phyloP scores from a whole-genome alignment of 2,888 invertebrate species.

The Plebejus melissa region DNA sequence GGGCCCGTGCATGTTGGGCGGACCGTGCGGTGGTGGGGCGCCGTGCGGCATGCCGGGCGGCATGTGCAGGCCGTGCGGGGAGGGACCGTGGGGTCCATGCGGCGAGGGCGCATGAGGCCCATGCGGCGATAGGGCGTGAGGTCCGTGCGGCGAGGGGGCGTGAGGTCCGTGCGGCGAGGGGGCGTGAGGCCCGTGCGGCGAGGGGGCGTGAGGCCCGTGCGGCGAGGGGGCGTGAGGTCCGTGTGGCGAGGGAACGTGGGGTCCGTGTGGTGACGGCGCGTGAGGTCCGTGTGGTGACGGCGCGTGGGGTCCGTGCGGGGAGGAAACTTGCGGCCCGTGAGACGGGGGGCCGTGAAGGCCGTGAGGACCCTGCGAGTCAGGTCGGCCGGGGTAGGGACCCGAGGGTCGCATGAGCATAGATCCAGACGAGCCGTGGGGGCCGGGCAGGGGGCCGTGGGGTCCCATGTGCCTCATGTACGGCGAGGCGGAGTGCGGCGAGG shows the following conservation, averaged over 20 bases:
- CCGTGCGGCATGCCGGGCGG: background rate
- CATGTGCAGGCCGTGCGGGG: background rate
- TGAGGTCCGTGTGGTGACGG: too few relatives aligned
- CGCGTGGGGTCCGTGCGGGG: constrained; percentile 32
- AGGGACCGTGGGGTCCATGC: constrained; percentile 29
- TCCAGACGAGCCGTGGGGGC: constrained; percentile 32
- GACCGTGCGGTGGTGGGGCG: background rate
- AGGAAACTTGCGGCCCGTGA: constrained; percentile 33
- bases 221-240: constrained; percentile 26
- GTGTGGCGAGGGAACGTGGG: constrained; percentile 35
- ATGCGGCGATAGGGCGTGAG: constrained; percentile 21
- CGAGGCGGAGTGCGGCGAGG: constrained; percentile 33
- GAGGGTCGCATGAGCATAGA: constrained; percentile 33
- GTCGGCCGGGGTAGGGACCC: constrained; percentile 31
- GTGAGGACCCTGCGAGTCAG: constrained; percentile 19
- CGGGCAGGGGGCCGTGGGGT: constrained; percentile 33
- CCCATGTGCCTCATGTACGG: constrained; percentile 34
- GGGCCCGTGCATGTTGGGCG: constrained; percentile 28
- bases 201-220: constrained; percentile 27
- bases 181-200: constrained; percentile 33
- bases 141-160: constrained; percentile 5
- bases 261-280: constrained; percentile 32
- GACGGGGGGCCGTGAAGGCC: constrained; percentile 17
- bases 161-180: constrained; percentile 32
- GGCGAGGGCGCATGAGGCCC: constrained; percentile 33